phyloP scores from a whole-genome alignment of 2,113 vertebrate genomes.

The Ia io region DNA sequence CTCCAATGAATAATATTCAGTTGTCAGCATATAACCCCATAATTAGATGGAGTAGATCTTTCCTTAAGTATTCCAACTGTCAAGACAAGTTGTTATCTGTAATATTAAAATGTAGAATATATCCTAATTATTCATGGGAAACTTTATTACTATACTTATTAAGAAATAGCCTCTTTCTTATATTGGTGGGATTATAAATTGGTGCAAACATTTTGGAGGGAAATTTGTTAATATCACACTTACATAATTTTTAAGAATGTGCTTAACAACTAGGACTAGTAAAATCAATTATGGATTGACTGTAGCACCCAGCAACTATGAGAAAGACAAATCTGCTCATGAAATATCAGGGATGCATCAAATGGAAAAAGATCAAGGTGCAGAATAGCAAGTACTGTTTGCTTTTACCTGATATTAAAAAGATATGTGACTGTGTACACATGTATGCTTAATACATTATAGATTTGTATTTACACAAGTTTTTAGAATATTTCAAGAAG shows the following conservation, averaged over 20 bases:
- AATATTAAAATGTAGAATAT: not conserved
- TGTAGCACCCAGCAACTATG: not conserved
- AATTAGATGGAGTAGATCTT: not conserved
- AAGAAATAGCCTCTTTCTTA: not conserved
- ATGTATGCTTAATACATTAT: not conserved
- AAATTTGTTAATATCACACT: not conserved
- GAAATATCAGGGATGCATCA: not conserved
- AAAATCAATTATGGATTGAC: not conserved
- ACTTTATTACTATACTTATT: not conserved
- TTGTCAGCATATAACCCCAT: not conserved
- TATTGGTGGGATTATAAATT: not conserved
- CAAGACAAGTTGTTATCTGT: not conserved
- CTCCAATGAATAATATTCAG: not conserved
- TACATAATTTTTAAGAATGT: not conserved
- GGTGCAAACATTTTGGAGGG: not conserved
- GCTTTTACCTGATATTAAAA: slow-evolving; percentile 14
- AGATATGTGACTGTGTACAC: not conserved
- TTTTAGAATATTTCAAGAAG: not conserved
- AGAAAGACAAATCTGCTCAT: not conserved
- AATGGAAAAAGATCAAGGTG: not conserved
- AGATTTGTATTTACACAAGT: not conserved
- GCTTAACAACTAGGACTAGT: not conserved
- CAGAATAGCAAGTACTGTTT: not conserved
- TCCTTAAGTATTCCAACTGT: not conserved
- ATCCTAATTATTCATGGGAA: not conserved